A percentile compares a stretch with the other conserved stretches of the same genome.
phyloP scores from a whole-genome alignment of 92 coral and sea anemone species.

The Ricordea florida region DNA sequence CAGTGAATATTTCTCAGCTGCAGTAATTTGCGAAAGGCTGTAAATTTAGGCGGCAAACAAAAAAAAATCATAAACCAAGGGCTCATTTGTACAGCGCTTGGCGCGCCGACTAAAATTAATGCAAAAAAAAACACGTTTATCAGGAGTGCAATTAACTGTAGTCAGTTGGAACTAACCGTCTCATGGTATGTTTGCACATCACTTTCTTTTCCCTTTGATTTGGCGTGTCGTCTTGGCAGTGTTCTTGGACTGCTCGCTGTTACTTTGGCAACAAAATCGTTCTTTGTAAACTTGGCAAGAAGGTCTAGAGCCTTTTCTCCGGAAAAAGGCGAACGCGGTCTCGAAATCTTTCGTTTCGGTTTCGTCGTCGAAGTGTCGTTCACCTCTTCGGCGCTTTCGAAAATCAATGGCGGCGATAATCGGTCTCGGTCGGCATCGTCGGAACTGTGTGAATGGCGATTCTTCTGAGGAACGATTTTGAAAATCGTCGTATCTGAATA shows the following conservation, averaged over 20 bases:
- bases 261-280: constrained; percentile 52
- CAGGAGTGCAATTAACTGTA: too few species aligned
- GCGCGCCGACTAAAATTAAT: too few species aligned
- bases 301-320: constrained; percentile 70
- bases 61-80: too few species aligned
- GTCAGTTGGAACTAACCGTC: constrained; percentile 47
- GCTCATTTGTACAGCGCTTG: too few species aligned
- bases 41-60: too few species aligned
- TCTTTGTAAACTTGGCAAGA: constrained; percentile 50
- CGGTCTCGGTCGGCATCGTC: background rate
- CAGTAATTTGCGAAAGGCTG: too few species aligned
- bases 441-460: constrained; percentile 1
- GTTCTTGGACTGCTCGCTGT: constrained; percentile 46
- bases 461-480: constrained; percentile 28
- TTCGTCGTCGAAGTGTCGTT: background rate
- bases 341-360: constrained; percentile 21
- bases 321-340: constrained; percentile 54
- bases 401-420: constrained; percentile 2
- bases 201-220: constrained; percentile 24
- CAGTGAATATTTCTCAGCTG: too few species aligned
- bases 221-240: background rate
- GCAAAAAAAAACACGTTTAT: too few species aligned
- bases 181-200: background rate
- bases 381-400: background rate
- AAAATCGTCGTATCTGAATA: constrained; percentile 69